Evolutionary conservation across 2,797 vertebrate species (phyloP).

Genomic region (Lepilemur septentrionalis): DNA sequence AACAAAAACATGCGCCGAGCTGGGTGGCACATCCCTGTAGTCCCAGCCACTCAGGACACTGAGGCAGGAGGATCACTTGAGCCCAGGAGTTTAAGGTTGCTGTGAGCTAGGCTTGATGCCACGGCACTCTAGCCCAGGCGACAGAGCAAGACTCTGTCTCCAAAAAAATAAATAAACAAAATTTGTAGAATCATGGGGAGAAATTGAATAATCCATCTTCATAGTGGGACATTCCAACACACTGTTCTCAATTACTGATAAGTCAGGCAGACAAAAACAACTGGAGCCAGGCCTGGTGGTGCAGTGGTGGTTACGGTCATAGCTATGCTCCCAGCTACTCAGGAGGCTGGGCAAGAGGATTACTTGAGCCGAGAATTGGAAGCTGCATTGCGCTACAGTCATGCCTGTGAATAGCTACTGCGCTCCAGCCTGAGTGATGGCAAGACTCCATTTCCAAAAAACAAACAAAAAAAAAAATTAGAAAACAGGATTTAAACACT

Average conservation of each 20-base stretch:
- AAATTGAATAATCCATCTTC: neutral
- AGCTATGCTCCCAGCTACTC: neutral
- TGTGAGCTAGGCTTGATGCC: too few relatives aligned
- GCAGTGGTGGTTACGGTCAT: neutral
- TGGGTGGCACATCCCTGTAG: too few relatives aligned
- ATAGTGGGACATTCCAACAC: neutral
- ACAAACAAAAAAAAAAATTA: neutral
- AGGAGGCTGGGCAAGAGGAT: neutral
- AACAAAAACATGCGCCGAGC: too few relatives aligned
- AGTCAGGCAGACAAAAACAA: neutral
- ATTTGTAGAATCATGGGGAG: neutral
- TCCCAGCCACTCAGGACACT: too few relatives aligned
- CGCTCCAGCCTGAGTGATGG: neutral
- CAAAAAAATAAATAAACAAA: neutral
- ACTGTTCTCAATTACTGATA: neutral
- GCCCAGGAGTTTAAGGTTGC: too few relatives aligned
- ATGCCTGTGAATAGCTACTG: neutral
- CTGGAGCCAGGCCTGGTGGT: neutral
- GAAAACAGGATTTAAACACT: neutral
- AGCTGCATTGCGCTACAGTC: neutral
- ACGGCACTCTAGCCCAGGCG: too few relatives aligned
- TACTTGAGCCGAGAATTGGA: neutral
- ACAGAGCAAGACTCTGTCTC: too few relatives aligned
- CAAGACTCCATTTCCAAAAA: neutral
- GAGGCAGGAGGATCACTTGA: too few relatives aligned